Conservation (phyloP, 2,888 invertebrate genomes). For the Graphium colonna region DNA sequence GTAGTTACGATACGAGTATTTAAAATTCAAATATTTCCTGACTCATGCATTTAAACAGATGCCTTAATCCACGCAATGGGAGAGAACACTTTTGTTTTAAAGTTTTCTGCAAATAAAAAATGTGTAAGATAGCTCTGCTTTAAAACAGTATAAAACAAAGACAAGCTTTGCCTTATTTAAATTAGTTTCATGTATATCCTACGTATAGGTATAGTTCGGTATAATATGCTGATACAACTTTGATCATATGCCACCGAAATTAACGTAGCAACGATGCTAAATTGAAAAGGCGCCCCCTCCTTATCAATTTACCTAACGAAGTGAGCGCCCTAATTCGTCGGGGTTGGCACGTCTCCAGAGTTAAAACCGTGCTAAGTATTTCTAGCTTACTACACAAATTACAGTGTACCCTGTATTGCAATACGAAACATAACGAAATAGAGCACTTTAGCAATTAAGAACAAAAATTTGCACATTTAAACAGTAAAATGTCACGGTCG, state of each 20-base stretch:
- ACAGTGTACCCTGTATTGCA: constrained; percentile 37
- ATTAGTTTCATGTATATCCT: background rate
- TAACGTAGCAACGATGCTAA: constrained; percentile 28
- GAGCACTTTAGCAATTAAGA: no score
- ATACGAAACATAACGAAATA: constrained; percentile 9
- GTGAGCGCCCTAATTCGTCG: constrained; percentile 41
- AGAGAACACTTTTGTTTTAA: no score
- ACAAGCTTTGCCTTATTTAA: no score
- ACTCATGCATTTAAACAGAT: no score
- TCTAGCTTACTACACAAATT: constrained; percentile 37
- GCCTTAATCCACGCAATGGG: no score
- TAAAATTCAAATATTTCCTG: no score
- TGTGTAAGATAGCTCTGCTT: no score
- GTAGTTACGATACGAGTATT: no score
- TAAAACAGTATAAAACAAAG: no score
- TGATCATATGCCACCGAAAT: constrained; percentile 6
- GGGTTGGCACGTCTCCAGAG: constrained; percentile 36
- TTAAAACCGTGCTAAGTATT: constrained; percentile 19
- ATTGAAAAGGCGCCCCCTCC: constrained; percentile 37
- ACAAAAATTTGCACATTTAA: no score
- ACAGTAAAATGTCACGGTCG: no score
- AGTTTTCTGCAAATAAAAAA: no score
- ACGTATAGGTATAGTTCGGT: background rate
- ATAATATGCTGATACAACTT: background rate
- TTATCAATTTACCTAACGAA: constrained; percentile 45